Evolutionary conservation across 1,140 invertebrate species (phyloP), one percentile per base, ranked within the genome.

Genomic region (Arctopsyche grandis): DNA sequence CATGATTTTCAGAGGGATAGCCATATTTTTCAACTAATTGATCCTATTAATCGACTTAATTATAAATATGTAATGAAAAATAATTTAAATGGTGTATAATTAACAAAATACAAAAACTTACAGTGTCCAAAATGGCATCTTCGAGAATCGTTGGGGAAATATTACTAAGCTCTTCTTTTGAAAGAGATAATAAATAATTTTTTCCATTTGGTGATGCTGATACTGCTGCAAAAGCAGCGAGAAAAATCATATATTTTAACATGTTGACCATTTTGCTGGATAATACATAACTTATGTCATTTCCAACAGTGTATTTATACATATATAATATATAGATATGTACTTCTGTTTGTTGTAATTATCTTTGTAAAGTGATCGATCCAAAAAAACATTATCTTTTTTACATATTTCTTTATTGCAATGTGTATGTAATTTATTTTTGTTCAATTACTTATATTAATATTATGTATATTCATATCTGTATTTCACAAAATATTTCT

Each of bases 1-100:
- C 43, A 79, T 91, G 88, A 3, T 83, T 85, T 84, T 92, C 91
- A 0, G 87, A 84, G 29, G 86, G 86, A 80, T 91, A 93, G 63
- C 92, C 91, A 83, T 91, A 85, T 83, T 89, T 89, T 21, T 19
- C 80, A 5, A 86, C 84, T 26, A 90, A 69, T 83, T 88, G 77
- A 1, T 83, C 84, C 87, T 88, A 58, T n/a, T n/a, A 26, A 71
- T 46, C 7, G 4, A 19, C 7, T 22, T 7, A 38, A 38, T 38
- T 38, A 7, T 56, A 56, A 5, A 56, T 56, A 56, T 10, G 29
- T n/a, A n/a, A n/a, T n/a, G n/a, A n/a, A n/a, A n/a, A n/a, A n/a
- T n/a, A n/a, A 38, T 38, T 66, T 21, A 66, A 22, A 66, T 66
- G 19, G 1, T 66, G 12, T 66, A 38, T 7, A 52, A 16, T 52